Evolutionary conservation across 23 tunicate species (phyloP).

Genomic region (Phallusia fumigata): DNA sequence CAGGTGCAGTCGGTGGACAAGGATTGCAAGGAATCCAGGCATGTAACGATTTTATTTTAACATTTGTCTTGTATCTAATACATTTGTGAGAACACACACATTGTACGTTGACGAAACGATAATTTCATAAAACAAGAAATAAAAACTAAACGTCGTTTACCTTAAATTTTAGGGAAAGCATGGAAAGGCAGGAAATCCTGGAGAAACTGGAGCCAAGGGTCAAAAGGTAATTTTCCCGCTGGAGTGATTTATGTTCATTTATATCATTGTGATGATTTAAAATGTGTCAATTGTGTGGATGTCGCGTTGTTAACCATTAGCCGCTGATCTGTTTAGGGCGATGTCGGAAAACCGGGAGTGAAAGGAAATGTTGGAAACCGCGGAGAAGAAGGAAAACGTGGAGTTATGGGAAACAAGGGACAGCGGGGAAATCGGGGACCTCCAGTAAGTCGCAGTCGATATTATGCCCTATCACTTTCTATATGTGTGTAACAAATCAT

Average conservation of each 20-base stretch:
- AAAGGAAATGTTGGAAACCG: not conserved
- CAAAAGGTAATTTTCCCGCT: not conserved
- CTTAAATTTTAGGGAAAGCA: not conserved
- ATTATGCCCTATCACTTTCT: too few relatives aligned
- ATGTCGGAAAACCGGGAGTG: not conserved
- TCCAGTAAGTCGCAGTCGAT: not conserved
- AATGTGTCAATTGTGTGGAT: too few relatives aligned
- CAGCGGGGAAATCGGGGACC: slow-evolving; percentile 1
- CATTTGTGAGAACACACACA: not conserved
- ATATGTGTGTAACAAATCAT: too few relatives aligned
- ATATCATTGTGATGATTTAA: too few relatives aligned
- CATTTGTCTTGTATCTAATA: not conserved
- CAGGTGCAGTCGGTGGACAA: not conserved
- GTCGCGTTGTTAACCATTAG: too few relatives aligned
- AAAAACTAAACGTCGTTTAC: too few relatives aligned
- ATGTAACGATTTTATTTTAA: not conserved
- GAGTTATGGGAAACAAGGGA: not conserved
- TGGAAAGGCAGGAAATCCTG: not conserved
- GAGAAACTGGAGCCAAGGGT: not conserved
- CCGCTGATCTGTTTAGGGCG: not conserved
- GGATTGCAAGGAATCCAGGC: not conserved
- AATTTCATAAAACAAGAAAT: too few relatives aligned
- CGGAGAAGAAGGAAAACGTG: not conserved
- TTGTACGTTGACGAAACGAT: too few relatives aligned
- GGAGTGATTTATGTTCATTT: not conserved